These are phyloP conservation scores for Grus americana DNA, from an alignment of 2,113 vertebrate genomes.

Conservation along the genomic window DNA sequence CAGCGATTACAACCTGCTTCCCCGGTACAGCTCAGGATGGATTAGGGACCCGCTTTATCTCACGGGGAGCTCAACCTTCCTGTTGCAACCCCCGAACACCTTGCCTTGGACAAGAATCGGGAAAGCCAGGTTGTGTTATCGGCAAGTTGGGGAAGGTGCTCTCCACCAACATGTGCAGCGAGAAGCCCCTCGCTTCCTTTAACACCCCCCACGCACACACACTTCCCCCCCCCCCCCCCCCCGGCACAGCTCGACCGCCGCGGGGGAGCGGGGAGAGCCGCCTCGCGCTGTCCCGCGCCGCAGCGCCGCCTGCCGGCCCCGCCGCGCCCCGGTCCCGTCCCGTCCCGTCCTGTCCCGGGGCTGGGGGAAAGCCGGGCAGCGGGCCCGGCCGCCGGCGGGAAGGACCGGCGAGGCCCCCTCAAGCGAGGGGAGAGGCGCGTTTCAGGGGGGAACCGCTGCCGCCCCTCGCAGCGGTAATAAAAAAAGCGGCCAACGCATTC, in stretches of 20 bases:
- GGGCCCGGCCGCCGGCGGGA: neutral
- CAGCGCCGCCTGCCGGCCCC: too few species aligned
- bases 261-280: neutral
- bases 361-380: neutral
- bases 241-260: neutral
- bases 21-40: rapidly evolving
- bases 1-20: rapidly evolving
- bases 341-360: too few species aligned
- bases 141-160: too few species aligned
- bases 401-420: neutral
- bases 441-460: neutral
- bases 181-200: neutral
- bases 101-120: rapidly evolving
- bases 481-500: too few species aligned
- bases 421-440: neutral
- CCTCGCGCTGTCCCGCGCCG: neutral
- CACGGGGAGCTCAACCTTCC: neutral
- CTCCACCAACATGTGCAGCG: too few species aligned
- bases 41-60: rapidly evolving
- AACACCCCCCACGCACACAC: neutral
- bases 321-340: too few species aligned
- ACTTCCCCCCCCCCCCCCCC: too few species aligned
- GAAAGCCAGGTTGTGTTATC: rapidly evolving
- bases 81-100: too few species aligned
- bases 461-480: neutral